Conservation (phyloP, 2,888 invertebrate species). For the Campoplex capitator region DNA sequence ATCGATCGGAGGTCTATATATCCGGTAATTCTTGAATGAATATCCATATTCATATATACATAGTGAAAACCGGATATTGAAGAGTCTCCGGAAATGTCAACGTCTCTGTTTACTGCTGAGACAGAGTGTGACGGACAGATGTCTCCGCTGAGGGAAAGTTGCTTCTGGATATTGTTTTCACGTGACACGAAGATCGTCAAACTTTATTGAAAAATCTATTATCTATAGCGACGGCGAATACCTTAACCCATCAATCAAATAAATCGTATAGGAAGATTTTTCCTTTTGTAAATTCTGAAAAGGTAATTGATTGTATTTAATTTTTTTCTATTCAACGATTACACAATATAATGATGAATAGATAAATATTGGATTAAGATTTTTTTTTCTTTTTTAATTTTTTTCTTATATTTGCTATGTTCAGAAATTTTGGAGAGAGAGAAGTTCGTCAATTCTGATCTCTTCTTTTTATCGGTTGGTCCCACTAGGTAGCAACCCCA, state of each 20-base stretch:
- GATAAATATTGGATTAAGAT: not conserved
- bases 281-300: not conserved
- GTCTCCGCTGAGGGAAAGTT: constrained; percentile 43
- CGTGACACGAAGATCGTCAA: constrained; percentile 3
- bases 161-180: constrained; percentile 25
- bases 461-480: constrained; percentile 9
- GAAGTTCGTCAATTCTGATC: constrained; percentile 23
- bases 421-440: not conserved
- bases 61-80: constrained; percentile 59
- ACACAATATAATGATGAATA: not conserved
- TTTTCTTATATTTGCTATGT: not conserved
- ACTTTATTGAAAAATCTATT: not conserved
- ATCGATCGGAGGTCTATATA: constrained; percentile 57
- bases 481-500: not conserved
- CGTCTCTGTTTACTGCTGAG: constrained; percentile 7
- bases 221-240: not conserved
- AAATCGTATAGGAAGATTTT: not conserved
- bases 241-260: constrained; percentile 24
- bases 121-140: constrained; percentile 51
- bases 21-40: constrained; percentile 20
- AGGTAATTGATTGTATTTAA: not conserved
- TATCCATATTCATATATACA: constrained; percentile 24
- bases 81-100: constrained; percentile 7
- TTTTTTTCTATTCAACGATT: not conserved
- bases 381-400: not conserved